Evolutionary conservation across 2,888 invertebrate genomes (phyloP).

Genomic region (Adelphocoris suturalis): DNA sequence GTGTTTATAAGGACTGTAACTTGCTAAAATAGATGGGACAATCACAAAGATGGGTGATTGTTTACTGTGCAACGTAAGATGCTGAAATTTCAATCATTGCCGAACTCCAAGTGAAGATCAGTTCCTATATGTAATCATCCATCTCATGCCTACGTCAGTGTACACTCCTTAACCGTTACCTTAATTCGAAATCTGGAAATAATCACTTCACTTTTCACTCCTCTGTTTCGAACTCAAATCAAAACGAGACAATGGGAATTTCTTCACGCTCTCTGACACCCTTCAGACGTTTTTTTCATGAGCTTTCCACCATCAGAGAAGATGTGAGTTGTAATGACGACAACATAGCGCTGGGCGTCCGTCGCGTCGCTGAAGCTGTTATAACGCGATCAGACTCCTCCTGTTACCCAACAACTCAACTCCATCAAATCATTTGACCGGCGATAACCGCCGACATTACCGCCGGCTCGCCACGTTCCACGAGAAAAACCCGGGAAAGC

Average conservation of each 20-base stretch:
- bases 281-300: neutral
- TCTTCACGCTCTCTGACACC: slow-evolving; percentile 9
- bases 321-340: slow-evolving; percentile 17
- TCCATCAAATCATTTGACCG: slow-evolving; percentile 26
- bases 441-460: slow-evolving; percentile 31
- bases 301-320: neutral
- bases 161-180: no score
- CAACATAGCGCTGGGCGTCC: neutral
- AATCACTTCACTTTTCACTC: neutral
- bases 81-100: no score
- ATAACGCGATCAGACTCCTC: slow-evolving; percentile 27
- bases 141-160: no score
- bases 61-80: no score
- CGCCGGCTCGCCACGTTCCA: neutral
- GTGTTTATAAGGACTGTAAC: no score
- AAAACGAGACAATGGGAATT: neutral
- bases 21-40: no score
- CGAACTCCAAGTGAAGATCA: no score
- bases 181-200: neutral
- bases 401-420: slow-evolving; percentile 27
- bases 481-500: slow-evolving; percentile 11
- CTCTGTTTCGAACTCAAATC: neutral
- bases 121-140: no score
- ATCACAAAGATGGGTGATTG: no score
- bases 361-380: neutral